phyloP scores from a whole-genome alignment of 2,888 invertebrate species.

The Apodemia zela region DNA sequence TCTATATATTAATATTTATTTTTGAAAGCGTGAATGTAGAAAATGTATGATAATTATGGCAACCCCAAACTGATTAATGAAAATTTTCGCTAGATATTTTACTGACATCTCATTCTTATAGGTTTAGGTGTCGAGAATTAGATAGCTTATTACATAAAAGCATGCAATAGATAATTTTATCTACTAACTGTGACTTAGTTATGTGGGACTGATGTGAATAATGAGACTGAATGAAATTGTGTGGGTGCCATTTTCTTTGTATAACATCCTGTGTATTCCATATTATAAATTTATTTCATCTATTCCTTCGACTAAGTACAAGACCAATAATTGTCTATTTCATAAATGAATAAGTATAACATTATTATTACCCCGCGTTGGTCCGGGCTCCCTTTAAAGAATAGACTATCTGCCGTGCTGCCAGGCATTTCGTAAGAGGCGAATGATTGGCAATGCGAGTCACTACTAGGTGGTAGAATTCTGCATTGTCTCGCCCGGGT shows the following conservation, averaged over 20 bases:
- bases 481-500: no score
- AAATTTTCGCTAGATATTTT: constrained; percentile 14
- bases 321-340: background rate
- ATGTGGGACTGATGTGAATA: constrained; percentile 36
- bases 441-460: no score
- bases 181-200: constrained; percentile 20
- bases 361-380: no score
- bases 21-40: background rate
- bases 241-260: constrained; percentile 37
- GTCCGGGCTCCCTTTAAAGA: no score
- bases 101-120: constrained; percentile 6
- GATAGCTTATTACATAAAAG: background rate
- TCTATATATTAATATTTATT: background rate
- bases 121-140: constrained; percentile 4
- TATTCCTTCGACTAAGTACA: background rate
- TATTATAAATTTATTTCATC: background rate
- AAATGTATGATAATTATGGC: background rate
- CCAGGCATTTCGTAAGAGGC: no score
- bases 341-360: background rate
- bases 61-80: constrained; percentile 5
- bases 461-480: no score
- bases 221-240: constrained; percentile 42
- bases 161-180: constrained; percentile 4
- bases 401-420: no score
- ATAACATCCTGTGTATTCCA: constrained; percentile 17